Evolutionary conservation across 2,888 invertebrate species (phyloP).

Genomic region (Cecidostiba fungosa): DNA sequence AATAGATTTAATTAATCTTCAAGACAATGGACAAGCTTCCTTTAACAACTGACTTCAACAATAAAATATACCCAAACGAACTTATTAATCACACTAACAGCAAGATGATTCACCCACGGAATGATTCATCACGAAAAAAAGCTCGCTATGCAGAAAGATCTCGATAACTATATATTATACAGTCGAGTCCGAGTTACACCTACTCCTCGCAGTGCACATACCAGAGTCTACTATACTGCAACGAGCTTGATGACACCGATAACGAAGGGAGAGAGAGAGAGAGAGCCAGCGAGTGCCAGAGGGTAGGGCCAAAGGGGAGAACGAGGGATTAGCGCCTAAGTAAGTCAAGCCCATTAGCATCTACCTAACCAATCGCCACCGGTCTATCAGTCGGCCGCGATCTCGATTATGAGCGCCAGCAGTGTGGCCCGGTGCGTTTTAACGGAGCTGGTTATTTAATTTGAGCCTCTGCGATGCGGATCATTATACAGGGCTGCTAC

Average conservation of each 20-base stretch:
- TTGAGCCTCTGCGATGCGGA: slow-evolving; percentile 20
- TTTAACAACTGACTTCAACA: no score
- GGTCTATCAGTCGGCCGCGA: slow-evolving; percentile 45
- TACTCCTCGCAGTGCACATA: not conserved
- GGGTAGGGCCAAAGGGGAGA: slow-evolving; percentile 17
- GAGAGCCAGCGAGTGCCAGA: not conserved
- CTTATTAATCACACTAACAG: no score
- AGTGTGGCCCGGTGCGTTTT: slow-evolving; percentile 32
- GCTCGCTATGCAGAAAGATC: not conserved
- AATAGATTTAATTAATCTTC: no score
- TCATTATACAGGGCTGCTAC: not conserved
- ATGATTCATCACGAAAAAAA: not conserved
- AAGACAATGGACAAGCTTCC: no score
- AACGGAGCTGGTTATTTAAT: slow-evolving; percentile 54
- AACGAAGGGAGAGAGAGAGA: slow-evolving; percentile 64
- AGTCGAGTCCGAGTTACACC: no score
- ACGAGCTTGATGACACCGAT: slow-evolving; percentile 63
- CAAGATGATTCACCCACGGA: not conserved
- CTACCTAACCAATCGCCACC: slow-evolving; percentile 62
- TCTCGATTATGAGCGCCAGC: slow-evolving; percentile 43
- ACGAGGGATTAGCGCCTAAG: slow-evolving; percentile 67
- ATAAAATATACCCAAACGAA: no score
- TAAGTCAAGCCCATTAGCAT: slow-evolving; percentile 68
- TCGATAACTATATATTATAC: not conserved
- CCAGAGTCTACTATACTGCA: not conserved